phyloP scores from a whole-genome alignment of 2,113 vertebrate genomes.

The Bubo scandiacus region DNA sequence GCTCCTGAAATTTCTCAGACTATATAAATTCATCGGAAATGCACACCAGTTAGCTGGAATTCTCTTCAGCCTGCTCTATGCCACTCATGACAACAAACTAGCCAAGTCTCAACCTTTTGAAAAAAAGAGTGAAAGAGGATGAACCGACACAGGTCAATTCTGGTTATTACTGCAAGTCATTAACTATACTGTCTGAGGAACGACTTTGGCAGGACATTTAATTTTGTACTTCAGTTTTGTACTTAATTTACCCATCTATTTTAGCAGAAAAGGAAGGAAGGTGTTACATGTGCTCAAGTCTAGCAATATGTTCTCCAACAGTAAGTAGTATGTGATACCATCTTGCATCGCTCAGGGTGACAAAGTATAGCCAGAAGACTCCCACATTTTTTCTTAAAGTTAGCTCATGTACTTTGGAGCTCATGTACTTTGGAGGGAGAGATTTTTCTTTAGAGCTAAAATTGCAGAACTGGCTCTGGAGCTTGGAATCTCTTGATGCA shows the following conservation, averaged over 20 bases:
- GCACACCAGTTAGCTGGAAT: not conserved
- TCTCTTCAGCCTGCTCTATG: not conserved
- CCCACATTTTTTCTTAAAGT: slow-evolving; percentile 4
- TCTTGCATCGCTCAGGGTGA: not conserved
- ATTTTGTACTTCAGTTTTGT: not conserved
- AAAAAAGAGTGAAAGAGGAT: not conserved
- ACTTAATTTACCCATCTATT: not conserved
- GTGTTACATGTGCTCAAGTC: not conserved
- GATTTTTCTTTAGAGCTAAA: not conserved
- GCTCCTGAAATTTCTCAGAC: not conserved
- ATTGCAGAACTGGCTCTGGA: not conserved
- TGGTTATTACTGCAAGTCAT: not conserved
- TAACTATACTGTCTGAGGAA: not conserved
- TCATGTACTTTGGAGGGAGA: not conserved
- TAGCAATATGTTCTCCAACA: slow-evolving; percentile 8
- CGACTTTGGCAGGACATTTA: not conserved
- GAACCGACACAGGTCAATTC: not conserved
- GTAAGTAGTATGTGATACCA: not conserved
- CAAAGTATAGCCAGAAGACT: not conserved
- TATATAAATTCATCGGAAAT: not conserved
- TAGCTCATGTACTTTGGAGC: not conserved
- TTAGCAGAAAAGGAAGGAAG: not conserved
- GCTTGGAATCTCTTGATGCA: not conserved
- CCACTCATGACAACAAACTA: not conserved
- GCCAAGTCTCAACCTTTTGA: not conserved